Evolutionary conservation across 1,140 invertebrate species (phyloP).

Genomic region (Lepidurus packardi): DNA sequence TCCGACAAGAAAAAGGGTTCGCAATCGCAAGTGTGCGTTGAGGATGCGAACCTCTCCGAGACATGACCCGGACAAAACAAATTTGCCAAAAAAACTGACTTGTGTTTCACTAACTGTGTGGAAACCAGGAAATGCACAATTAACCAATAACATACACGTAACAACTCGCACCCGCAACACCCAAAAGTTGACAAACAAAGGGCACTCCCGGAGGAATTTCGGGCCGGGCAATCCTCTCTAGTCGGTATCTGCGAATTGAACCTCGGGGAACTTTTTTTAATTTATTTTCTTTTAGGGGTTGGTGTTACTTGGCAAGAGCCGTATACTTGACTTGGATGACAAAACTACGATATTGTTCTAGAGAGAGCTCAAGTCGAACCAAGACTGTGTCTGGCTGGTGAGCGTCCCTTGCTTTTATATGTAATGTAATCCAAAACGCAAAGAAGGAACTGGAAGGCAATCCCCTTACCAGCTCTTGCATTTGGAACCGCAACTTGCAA

Average conservation of each 20-base stretch:
- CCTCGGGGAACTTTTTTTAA: no score
- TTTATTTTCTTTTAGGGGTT: no score
- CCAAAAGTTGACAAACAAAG: background rate
- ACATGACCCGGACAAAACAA: background rate
- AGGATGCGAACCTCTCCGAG: conserved; percentile 3
- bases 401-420: background rate
- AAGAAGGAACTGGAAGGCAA: background rate
- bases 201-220: background rate
- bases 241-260: no score
- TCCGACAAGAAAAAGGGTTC: background rate
- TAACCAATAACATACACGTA: background rate
- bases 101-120: background rate
- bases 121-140: background rate
- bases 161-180: background rate
- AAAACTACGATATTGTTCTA: background rate
- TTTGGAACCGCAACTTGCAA: background rate
- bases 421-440: background rate
- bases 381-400: background rate
- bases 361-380: background rate
- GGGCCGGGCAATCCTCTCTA: no score
- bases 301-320: no score
- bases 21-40: conserved; percentile 12
- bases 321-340: background rate
- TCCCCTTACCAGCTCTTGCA: background rate
- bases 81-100: background rate